phyloP scores from a whole-genome alignment of 2,113 vertebrate genomes.

The Carlito syrichta region DNA sequence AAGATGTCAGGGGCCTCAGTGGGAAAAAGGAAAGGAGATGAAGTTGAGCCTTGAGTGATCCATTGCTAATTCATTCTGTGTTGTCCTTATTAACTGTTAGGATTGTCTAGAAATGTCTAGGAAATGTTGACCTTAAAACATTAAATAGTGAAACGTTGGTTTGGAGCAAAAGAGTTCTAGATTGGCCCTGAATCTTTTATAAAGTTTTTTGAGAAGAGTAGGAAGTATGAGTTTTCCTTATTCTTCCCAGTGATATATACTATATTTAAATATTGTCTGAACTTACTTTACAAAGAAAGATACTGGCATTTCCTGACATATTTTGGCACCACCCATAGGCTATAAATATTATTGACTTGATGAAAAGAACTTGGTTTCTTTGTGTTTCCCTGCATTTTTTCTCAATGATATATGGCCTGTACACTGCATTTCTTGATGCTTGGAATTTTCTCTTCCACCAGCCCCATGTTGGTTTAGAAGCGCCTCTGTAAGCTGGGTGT shows the following conservation, averaged over 20 bases:
- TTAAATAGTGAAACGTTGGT: constrained; percentile 49
- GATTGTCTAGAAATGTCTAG: not conserved
- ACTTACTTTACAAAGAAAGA: constrained; percentile 64
- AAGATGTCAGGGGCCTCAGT: rapidly evolving
- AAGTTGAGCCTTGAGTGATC: not conserved
- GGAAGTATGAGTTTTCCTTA: constrained; percentile 61
- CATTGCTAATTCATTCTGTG: not conserved
- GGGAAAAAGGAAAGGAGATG: not conserved
- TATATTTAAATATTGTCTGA: constrained; percentile 69
- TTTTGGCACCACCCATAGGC: constrained; percentile 62
- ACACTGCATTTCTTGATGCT: not conserved
- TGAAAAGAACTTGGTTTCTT: constrained; percentile 70
- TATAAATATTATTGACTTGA: constrained; percentile 74
- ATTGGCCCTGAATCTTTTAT: constrained; percentile 53
- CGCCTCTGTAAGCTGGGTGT: not conserved
- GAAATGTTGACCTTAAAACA: not conserved
- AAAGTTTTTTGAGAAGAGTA: constrained; percentile 62
- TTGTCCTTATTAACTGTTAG: not conserved
- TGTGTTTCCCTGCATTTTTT: constrained; percentile 23
- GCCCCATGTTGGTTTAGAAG: not conserved
- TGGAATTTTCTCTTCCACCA: constrained; percentile 47
- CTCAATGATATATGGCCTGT: not conserved
- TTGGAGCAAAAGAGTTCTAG: constrained; percentile 14
- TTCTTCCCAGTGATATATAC: constrained; percentile 41
- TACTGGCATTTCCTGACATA: constrained; percentile 75